Evolutionary conservation across 2,797 vertebrate species (phyloP).

Genomic region (Pteronotus mesoamericanus): DNA sequence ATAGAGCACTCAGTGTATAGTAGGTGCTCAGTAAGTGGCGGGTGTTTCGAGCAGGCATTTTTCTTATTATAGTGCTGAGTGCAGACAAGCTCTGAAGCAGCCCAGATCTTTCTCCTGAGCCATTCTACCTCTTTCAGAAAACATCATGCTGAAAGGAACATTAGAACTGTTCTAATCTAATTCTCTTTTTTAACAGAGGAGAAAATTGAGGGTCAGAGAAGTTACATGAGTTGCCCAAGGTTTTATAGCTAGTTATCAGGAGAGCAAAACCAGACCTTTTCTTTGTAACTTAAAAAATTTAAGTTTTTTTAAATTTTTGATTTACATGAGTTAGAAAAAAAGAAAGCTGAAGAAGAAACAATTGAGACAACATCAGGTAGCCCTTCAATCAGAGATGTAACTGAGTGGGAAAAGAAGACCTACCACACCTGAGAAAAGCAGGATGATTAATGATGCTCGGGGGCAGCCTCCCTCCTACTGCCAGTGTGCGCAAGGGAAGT

Average conservation of each 20-base stretch:
- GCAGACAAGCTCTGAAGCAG: background rate
- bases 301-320: no score
- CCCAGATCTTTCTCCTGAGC: background rate
- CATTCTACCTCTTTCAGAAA: background rate
- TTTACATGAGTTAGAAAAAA: no score
- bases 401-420: background rate
- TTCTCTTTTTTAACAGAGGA: conserved; percentile 16
- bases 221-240: background rate
- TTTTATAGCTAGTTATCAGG: background rate
- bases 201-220: background rate
- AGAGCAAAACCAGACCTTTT: conserved; percentile 16
- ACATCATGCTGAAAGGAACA: background rate
- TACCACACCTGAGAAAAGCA: background rate
- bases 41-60: background rate
- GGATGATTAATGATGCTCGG: background rate
- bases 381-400: background rate
- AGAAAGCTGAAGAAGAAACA: background rate
- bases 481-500: background rate
- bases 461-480: background rate
- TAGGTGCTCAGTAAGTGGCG: background rate
- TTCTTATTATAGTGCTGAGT: background rate
- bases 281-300: background rate
- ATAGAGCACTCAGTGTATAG: background rate
- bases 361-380: background rate
- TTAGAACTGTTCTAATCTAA: background rate